Evolutionary conservation across 2,888 invertebrate species (phyloP), one percentile per base, ranked within the genome.

Genomic region (Xestoiulus laeticollis): DNA sequence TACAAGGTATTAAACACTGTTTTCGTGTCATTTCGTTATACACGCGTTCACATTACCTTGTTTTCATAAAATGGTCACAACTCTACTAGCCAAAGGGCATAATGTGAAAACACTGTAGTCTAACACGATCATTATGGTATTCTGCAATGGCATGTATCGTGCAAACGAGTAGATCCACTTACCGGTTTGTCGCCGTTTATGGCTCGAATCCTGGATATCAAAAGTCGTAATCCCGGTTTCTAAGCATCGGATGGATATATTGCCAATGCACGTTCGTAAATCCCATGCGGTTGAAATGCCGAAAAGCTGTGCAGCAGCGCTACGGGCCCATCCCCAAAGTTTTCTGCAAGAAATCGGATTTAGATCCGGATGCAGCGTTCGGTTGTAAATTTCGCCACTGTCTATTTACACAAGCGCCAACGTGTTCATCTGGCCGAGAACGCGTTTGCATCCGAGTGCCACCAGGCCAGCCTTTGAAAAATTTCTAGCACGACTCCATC

Each of bases 351-450:
- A 59, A n/a, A n/a, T n/a, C 3, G 59, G n/a, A n/a, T 3, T n/a
- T 38, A 38, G 38, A 38, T 38, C 59, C 59, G 59, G 59, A 59
- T n/a, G 59, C 59, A 3, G 59, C n/a, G 59, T 59, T 38, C 59
- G 59, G 59, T n/a, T 59, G n/a, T 59, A 59, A 59, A 59, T 59
- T 59, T 59, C 59, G 59, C n/a, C n/a, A 59, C 59, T 59, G 59
- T 59, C 59, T 59, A 59, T 59, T 59, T 59, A 59, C 59, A n/a
- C 59, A 59, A 59, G 59, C 59, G 59, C n/a, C 59, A 59, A 59
- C 59, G 59, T 59, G 59, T 59, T 59, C 59, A 59, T 59, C 59
- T 59, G 59, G 59, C 59, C 59, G 12, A 59, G 16, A 19, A 59
- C 12, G 59, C 59, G n/a, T n/a, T 19, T 19, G n/a, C n/a, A n/a